Evolutionary conservation across 2,888 invertebrate genomes (phyloP), one percentile per base, ranked within the genome.

Genomic region (Lacanobia oleracea): DNA sequence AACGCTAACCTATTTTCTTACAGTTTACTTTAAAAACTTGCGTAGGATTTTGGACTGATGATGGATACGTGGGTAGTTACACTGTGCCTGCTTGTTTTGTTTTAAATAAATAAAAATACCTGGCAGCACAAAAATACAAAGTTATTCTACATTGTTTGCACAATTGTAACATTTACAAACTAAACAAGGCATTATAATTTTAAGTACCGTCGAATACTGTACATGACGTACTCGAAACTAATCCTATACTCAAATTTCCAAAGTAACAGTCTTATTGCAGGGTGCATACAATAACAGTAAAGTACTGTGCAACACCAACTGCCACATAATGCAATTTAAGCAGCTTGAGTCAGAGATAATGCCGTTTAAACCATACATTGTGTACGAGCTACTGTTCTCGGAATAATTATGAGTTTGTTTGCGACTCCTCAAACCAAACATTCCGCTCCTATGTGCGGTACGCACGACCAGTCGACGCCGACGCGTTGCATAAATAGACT

Each of bases 381-480:
- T 88, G 88, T 87, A 87, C 87, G 86, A 88, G 87, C 88, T 90
- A 87, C 86, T 88, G 88, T 93, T 94, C 93, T 89, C 85, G 83
- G 92, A 93, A 93, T 92, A 93, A 93, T 92, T 91, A 91, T 84
- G 90, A 91, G 90, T 92, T 93, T 93, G 94, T 93, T 94, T 94
- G 94, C 91, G 93, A 93, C 93, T 94, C 92, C 91, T 94, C 92
- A 91, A 93, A 93, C 92, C 93, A 94, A 94, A 94, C 93, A 94
- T 91, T 93, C 92, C 91, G 91, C 90, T 92, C 90, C 91, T 91
- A 92, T 91, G 92, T 89, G 91, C 91, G 89, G 68, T 75, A 79
- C 73, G 91, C 91, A 91, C 93, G 91, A 92, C 33, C 33, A 33
- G 33, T 33, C 33, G 40, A 8, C 94, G 92, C 92, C 93, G 90